Conservation (phyloP, 2,797 vertebrate species). For the Falco cherrug region DNA sequence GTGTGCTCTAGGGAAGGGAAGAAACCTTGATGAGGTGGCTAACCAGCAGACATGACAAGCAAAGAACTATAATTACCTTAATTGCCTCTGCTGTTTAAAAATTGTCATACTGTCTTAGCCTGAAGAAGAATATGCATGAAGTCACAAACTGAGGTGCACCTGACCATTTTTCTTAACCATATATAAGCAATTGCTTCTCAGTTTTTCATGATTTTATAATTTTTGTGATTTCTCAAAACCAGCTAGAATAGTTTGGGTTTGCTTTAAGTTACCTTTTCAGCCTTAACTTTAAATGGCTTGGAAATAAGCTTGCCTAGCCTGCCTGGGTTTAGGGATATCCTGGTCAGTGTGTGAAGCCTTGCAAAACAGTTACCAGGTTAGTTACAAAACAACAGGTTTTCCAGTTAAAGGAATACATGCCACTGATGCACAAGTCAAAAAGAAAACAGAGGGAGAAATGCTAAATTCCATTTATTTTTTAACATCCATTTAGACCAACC, state of each 20-base stretch:
- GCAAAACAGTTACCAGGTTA: background rate
- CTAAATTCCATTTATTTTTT: background rate
- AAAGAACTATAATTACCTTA: background rate
- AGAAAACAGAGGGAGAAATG: background rate
- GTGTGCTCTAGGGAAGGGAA: background rate
- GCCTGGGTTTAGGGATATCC: background rate
- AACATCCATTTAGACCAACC: background rate
- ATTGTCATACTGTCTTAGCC: background rate
- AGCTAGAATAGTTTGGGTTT: background rate
- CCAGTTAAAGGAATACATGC: background rate
- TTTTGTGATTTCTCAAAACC: background rate
- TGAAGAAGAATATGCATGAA: background rate
- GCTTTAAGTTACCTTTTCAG: background rate
- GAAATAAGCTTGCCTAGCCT: background rate
- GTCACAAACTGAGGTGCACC: background rate
- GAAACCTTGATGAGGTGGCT: background rate
- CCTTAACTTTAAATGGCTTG: background rate
- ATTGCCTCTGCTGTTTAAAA: background rate
- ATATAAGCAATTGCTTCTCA: background rate
- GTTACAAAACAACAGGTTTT: background rate
- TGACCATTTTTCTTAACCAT: background rate
- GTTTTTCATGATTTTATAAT: background rate
- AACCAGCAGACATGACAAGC: background rate
- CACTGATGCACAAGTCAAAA: background rate
- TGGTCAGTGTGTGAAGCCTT: background rate